Evolutionary conservation across 2,888 invertebrate species (phyloP).

Genomic region (Lumbricus terrestris): DNA sequence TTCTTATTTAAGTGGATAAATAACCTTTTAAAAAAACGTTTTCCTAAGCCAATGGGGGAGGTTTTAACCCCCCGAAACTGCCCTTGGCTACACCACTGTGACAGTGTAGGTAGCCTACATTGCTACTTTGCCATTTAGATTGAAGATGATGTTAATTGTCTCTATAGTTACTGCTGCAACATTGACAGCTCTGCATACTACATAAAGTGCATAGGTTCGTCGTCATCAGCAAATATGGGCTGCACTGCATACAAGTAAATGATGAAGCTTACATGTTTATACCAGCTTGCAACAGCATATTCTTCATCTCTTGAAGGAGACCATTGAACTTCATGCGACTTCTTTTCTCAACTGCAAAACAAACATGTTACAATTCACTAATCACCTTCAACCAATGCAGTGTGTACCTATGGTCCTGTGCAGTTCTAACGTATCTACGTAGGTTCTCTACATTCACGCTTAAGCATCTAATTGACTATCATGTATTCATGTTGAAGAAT

Average conservation of each 20-base stretch:
- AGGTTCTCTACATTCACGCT: neutral
- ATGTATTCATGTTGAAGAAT: too few species aligned
- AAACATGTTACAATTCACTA: neutral
- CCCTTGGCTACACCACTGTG: too few species aligned
- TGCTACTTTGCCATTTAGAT: slow-evolving; percentile 3
- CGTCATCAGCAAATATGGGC: neutral
- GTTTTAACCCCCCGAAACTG: too few species aligned
- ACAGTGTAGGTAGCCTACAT: neutral
- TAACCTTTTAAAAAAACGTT: too few species aligned
- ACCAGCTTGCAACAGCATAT: neutral
- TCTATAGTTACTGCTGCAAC: neutral
- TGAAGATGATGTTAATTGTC: neutral
- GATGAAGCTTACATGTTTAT: neutral
- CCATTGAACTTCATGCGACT: neutral
- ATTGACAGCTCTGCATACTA: neutral
- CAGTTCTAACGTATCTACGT: too few species aligned
- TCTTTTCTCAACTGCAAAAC: slow-evolving; percentile 3
- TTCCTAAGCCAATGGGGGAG: too few species aligned
- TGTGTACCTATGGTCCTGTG: neutral
- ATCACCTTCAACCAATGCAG: neutral
- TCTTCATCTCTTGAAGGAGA: neutral
- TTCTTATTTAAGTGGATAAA: too few species aligned
- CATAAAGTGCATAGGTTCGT: too few species aligned
- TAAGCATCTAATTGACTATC: too few species aligned
- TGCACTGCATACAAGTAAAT: neutral